A percentile compares a stretch with the other conserved stretches of the same genome.
Conservation (phyloP, 2,797 vertebrate genomes). For the Phalanger gymnotis region DNA sequence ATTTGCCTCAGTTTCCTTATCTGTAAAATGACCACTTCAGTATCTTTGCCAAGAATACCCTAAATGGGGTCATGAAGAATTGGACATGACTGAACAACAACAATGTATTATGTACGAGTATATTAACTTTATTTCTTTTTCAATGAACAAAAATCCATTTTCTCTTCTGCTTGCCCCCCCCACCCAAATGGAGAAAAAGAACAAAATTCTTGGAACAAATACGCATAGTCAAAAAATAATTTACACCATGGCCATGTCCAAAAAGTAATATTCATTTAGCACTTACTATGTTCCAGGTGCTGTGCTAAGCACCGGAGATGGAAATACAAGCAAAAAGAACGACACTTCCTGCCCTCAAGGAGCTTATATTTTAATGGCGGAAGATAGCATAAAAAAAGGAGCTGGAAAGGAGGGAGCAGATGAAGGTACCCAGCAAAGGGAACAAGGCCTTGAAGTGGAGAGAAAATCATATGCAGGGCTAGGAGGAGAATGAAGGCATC, state of each 20-base stretch:
- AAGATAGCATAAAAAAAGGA: neutral
- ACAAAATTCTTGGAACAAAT: neutral
- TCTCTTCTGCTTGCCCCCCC: neutral
- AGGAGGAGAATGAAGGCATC: neutral
- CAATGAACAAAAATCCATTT: neutral
- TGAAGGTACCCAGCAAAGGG: neutral
- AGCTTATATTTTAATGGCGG: neutral
- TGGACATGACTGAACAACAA: neutral
- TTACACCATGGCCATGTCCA: neutral
- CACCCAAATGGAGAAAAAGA: neutral
- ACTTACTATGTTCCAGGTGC: neutral
- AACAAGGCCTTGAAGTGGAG: neutral
- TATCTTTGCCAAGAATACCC: neutral
- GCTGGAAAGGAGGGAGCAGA: neutral
- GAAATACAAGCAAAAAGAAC: neutral
- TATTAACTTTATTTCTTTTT: conserved; percentile 1
- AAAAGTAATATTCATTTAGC: neutral
- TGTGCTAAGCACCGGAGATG: neutral
- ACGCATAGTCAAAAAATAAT: neutral
- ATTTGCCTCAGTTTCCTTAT: neutral
- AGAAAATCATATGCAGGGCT: neutral
- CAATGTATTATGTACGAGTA: neutral
- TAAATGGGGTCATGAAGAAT: neutral
- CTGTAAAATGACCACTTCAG: neutral
- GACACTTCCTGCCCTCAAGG: neutral